These are phyloP conservation scores for Lagorchestes hirsutus DNA, from an alignment of 2,797 vertebrate species.

Conservation along the genomic window DNA sequence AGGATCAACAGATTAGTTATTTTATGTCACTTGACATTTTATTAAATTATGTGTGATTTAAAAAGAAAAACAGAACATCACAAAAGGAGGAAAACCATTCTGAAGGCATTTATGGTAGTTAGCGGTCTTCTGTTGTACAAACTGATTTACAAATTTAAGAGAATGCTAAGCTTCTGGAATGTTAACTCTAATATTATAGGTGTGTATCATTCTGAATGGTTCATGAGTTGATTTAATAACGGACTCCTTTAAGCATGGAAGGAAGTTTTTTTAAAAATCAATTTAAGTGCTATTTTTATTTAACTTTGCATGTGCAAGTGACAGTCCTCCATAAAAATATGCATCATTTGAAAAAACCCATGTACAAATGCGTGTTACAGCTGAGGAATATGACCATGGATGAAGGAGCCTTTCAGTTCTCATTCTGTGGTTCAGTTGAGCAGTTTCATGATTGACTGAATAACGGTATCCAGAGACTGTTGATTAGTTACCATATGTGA, in stretches of 20 bases:
- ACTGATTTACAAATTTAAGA: slow-evolving; percentile 15
- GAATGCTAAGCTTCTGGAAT: slow-evolving; percentile 18
- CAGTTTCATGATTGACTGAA: background rate
- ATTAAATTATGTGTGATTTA: slow-evolving; percentile 28
- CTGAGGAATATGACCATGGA: background rate
- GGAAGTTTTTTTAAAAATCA: slow-evolving; percentile 1
- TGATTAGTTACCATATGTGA: background rate
- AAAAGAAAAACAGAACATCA: background rate
- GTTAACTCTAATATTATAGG: background rate
- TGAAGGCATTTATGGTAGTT: slow-evolving; percentile 20
- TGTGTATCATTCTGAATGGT: background rate
- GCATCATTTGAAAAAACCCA: background rate
- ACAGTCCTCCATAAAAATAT: background rate
- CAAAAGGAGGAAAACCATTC: slow-evolving; percentile 1
- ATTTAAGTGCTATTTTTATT: background rate
- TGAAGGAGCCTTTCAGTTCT: background rate
- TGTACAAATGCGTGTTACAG: background rate
- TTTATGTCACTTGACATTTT: slow-evolving; percentile 21
- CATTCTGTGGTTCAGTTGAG: background rate
- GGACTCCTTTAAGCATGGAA: slow-evolving; percentile 26
- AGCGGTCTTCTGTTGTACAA: slow-evolving; percentile 6
- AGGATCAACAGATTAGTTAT: background rate
- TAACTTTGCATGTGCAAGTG: background rate
- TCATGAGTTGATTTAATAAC: slow-evolving; percentile 18
- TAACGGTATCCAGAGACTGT: background rate